A percentile compares a stretch with the other conserved stretches of the same genome.
Evolutionary conservation across 2,888 invertebrate species (phyloP).

Genomic region (Amphiduros pacificus): DNA sequence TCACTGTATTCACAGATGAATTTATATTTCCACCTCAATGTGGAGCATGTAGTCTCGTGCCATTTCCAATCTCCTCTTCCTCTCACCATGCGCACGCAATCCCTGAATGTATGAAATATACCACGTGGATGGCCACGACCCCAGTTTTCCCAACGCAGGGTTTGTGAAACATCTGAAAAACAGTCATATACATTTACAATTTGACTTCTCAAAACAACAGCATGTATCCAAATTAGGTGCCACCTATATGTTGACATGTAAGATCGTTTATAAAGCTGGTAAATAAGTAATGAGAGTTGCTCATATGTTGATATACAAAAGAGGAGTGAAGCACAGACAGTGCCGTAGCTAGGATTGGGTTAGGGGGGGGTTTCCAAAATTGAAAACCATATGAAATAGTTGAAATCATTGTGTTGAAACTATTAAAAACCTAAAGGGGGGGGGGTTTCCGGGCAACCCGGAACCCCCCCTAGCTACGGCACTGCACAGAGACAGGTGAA

Average conservation of each 20-base stretch:
- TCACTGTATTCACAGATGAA: constrained; percentile 32
- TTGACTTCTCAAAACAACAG: background rate
- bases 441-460: too few relatives aligned
- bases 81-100: constrained; percentile 32
- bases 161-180: background rate
- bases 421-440: too few relatives aligned
- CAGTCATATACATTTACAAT: background rate
- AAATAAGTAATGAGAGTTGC: too few relatives aligned
- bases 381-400: too few relatives aligned
- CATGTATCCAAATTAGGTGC: background rate
- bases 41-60: constrained; percentile 31
- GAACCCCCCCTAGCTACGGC: too few relatives aligned
- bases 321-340: too few relatives aligned
- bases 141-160: constrained; percentile 33
- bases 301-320: too few relatives aligned
- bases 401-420: too few relatives aligned
- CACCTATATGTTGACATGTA: background rate
- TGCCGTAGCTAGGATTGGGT: too few relatives aligned
- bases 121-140: constrained; percentile 35
- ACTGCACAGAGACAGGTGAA: too few relatives aligned
- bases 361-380: too few relatives aligned
- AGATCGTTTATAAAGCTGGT: background rate
- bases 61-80: constrained; percentile 26
- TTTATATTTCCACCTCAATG: constrained; percentile 27
- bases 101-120: constrained; percentile 19